Evolutionary conservation across 2,888 invertebrate genomes (phyloP).

Genomic region (Pyrgus malvae): DNA sequence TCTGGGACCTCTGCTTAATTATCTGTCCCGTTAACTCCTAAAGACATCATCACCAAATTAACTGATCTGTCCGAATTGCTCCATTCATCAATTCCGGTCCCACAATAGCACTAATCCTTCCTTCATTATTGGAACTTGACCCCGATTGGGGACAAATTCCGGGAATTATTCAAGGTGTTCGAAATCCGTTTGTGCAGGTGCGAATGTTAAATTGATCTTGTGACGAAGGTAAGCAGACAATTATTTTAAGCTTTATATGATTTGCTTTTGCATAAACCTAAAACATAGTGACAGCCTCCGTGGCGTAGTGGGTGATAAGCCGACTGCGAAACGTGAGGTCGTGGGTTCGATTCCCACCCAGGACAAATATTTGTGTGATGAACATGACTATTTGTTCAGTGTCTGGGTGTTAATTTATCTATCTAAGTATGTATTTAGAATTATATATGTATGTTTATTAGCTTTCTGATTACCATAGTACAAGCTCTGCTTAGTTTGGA

Average conservation of each 20-base stretch:
- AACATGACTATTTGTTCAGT: too few relatives aligned
- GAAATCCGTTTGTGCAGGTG: neutral
- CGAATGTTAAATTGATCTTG: neutral
- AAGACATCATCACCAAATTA: conserved; percentile 23
- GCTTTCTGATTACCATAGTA: too few relatives aligned
- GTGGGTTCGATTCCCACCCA: too few relatives aligned
- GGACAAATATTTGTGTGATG: too few relatives aligned
- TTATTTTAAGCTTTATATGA: neutral
- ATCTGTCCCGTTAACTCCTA: conserved; percentile 8
- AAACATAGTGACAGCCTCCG: too few relatives aligned
- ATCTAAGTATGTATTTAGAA: too few relatives aligned
- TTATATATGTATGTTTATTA: too few relatives aligned
- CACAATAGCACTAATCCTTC: conserved; percentile 22
- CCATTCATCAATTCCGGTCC: conserved; percentile 17
- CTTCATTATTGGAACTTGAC: conserved; percentile 17
- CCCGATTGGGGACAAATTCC: neutral
- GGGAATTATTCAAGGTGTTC: conserved; percentile 1
- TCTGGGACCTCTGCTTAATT: conserved; percentile 9
- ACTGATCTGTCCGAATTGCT: conserved; percentile 15
- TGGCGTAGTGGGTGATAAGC: too few relatives aligned
- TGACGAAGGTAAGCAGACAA: neutral
- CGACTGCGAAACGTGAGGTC: too few relatives aligned
- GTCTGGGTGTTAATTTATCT: too few relatives aligned
- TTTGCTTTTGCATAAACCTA: too few relatives aligned
- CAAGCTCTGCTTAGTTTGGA: too few relatives aligned